Conservation (phyloP, 2,797 vertebrate species). For the Enteromius mattozi region DNA sequence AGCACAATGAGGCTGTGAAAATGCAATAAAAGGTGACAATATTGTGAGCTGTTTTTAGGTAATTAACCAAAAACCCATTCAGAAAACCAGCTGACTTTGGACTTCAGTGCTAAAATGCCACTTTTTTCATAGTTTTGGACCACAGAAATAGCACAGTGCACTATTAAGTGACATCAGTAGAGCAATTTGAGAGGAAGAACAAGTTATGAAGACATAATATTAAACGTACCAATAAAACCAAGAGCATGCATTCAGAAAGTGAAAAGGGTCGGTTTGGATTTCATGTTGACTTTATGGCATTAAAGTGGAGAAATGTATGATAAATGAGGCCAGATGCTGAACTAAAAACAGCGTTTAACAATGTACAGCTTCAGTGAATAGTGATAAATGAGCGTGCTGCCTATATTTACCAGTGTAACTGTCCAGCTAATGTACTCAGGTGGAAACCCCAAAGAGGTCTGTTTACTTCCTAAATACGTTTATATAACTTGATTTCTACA, state of each 20-base stretch:
- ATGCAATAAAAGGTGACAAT: not conserved
- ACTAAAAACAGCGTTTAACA: not conserved
- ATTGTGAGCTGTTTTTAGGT: not conserved
- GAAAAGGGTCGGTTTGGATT: not conserved
- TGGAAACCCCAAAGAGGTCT: not conserved
- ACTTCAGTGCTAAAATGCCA: not conserved
- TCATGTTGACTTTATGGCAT: not conserved
- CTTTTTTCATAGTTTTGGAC: not conserved
- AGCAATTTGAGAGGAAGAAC: not conserved
- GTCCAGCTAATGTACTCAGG: constrained; percentile 20
- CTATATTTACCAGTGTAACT: not conserved
- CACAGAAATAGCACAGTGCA: not conserved
- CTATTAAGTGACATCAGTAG: not conserved
- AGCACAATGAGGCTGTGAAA: not conserved
- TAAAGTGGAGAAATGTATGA: not conserved
- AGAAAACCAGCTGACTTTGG: not conserved
- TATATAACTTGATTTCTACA: not conserved
- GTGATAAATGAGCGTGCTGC: not conserved
- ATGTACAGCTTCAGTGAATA: not conserved
- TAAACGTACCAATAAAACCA: not conserved
- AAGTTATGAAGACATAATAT: not conserved
- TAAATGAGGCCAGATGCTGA: not conserved
- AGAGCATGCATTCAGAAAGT: not conserved
- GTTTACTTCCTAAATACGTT: constrained; percentile 34
- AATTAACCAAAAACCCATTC: not conserved